phyloP scores from a whole-genome alignment of 2,797 vertebrate genomes.

The Anas bernieri region DNA sequence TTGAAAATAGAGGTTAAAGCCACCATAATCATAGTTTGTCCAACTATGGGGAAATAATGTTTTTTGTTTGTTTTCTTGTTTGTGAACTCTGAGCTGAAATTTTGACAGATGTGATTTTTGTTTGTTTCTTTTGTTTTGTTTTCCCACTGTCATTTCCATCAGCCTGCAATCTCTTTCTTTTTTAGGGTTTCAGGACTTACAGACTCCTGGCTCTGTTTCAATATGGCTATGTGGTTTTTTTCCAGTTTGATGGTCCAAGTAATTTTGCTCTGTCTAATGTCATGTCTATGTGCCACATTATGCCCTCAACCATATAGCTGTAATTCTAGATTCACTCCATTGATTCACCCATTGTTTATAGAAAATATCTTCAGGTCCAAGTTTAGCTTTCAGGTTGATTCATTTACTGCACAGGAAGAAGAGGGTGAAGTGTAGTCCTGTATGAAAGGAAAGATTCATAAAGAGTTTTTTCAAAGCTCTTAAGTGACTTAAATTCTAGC shows the following conservation, averaged over 20 bases:
- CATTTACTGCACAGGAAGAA: not conserved
- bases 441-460: not conserved
- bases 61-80: not conserved
- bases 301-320: not conserved
- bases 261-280: not conserved
- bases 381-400: not conserved
- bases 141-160: not conserved
- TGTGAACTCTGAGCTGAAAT: not conserved
- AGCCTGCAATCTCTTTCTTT: not conserved
- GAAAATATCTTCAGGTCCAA: not conserved
- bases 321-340: not conserved
- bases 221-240: not conserved
- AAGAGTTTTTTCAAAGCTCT: not conserved
- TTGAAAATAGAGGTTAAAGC: not conserved
- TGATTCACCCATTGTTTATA: not conserved
- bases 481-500: not conserved
- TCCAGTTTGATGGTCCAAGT: not conserved
- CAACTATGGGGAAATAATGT: accelerated
- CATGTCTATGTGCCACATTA: not conserved
- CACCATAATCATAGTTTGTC: not conserved
- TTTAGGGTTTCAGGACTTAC: not conserved
- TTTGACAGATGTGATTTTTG: not conserved
- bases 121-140: not conserved
- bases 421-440: not conserved
- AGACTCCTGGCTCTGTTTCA: not conserved